Percentiles rank a stretch among this genome's conserved stretches.
Evolutionary conservation across 2,888 invertebrate genomes (phyloP).

Genomic region (Galerucella pusilla): DNA sequence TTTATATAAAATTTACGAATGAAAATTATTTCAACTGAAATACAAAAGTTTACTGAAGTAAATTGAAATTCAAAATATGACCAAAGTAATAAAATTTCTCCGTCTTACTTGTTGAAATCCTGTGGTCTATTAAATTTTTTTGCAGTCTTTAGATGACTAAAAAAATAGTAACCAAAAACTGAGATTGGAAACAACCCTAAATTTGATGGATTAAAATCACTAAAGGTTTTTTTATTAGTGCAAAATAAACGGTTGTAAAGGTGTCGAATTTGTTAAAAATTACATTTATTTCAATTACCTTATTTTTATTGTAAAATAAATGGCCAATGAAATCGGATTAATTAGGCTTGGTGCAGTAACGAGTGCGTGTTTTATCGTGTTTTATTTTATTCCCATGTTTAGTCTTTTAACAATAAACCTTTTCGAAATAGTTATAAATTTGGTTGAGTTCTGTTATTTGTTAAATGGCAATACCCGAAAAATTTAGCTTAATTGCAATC

Average conservation of each 20-base stretch:
- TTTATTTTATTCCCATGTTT: background rate
- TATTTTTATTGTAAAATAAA: background rate
- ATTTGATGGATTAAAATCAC: no score
- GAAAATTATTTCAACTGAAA: background rate
- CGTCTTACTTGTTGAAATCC: no score
- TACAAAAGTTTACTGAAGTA: no score
- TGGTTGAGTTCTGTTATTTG: conserved; percentile 1
- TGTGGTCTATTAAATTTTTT: no score
- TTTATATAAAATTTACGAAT: background rate
- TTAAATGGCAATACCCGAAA: background rate
- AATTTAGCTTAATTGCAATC: background rate
- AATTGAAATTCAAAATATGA: no score
- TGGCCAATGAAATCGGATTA: background rate
- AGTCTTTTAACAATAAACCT: background rate
- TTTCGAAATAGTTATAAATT: conserved; percentile 8
- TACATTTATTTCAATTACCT: background rate
- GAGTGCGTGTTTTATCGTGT: background rate
- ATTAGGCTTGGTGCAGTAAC: background rate
- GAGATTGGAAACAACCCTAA: no score
- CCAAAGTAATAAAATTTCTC: no score
- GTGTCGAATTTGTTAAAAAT: background rate
- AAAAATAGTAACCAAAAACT: no score
- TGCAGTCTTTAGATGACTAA: no score
- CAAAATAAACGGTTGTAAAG: no score
- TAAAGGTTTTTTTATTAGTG: no score